Conservation (phyloP, 2,888 invertebrate species). For the Clanis bilineata region DNA sequence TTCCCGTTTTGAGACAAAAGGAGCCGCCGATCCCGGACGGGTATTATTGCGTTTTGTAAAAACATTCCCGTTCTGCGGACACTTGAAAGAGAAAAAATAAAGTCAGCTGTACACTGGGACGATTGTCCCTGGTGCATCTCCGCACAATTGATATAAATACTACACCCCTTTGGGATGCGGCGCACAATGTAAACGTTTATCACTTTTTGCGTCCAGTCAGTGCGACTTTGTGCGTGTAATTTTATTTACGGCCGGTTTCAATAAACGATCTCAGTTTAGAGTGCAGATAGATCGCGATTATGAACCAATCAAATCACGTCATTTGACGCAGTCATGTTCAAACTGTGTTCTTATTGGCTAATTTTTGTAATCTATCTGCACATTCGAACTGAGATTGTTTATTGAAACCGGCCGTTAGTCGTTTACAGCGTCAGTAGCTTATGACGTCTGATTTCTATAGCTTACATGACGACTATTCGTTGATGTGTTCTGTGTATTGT, state of each 20-base stretch:
- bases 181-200: conserved; percentile 24
- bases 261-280: too few species aligned
- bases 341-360: too few species aligned
- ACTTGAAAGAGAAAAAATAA: conserved; percentile 32
- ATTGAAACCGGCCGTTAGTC: too few species aligned
- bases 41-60: conserved; percentile 53
- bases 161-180: conserved; percentile 28
- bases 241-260: too few species aligned
- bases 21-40: conserved; percentile 24
- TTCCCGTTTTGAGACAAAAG: conserved; percentile 34
- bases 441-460: neutral
- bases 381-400: too few species aligned
- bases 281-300: too few species aligned
- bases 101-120: conserved; percentile 25
- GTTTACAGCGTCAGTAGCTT: neutral
- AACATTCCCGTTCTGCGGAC: conserved; percentile 36
- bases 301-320: too few species aligned
- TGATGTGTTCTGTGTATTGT: too few species aligned
- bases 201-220: conserved; percentile 5
- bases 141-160: conserved; percentile 24
- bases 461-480: too few species aligned
- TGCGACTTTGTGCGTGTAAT: neutral
- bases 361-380: too few species aligned
- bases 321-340: too few species aligned
- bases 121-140: conserved; percentile 26